Percentiles rank a stretch among this genome's conserved stretches.
phyloP scores from a whole-genome alignment of 2,888 invertebrate species.

The Suillia variegata region DNA sequence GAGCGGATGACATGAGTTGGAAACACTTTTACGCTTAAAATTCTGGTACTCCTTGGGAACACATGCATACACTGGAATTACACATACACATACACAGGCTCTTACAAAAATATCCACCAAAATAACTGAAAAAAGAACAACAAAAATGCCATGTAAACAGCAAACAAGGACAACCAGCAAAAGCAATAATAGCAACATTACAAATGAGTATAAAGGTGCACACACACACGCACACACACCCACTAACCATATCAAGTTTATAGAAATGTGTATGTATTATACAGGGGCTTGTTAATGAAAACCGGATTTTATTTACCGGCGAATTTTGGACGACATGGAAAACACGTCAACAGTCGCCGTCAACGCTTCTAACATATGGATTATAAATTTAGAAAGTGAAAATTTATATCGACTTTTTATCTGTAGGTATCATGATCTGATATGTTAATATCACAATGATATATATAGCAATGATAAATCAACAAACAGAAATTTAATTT shows the following conservation, averaged over 20 bases:
- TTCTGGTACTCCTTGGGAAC: background rate
- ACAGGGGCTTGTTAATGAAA: background rate
- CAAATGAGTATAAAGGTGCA: background rate
- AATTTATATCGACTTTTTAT: too few species aligned
- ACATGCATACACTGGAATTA: background rate
- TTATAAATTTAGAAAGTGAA: too few species aligned
- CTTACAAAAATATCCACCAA: background rate
- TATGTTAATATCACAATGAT: too few species aligned
- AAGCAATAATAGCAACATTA: conserved; percentile 47
- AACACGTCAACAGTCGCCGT: too few species aligned
- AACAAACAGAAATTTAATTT: too few species aligned
- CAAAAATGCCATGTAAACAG: background rate
- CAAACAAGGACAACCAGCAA: conserved; percentile 26
- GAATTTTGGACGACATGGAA: too few species aligned
- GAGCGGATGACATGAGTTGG: conserved; percentile 3
- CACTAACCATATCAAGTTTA: background rate
- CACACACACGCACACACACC: conserved; percentile 10
- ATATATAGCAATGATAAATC: too few species aligned
- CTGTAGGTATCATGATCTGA: too few species aligned
- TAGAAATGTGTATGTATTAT: background rate
- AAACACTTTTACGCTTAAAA: conserved; percentile 7
- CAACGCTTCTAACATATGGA: too few species aligned
- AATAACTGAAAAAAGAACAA: background rate
- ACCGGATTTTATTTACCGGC: too few species aligned
- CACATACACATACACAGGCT: background rate